These are phyloP conservation scores for Lepisosteus oculatus DNA, from an alignment of 2,113 vertebrate genomes.

Conservation along the genomic window DNA sequence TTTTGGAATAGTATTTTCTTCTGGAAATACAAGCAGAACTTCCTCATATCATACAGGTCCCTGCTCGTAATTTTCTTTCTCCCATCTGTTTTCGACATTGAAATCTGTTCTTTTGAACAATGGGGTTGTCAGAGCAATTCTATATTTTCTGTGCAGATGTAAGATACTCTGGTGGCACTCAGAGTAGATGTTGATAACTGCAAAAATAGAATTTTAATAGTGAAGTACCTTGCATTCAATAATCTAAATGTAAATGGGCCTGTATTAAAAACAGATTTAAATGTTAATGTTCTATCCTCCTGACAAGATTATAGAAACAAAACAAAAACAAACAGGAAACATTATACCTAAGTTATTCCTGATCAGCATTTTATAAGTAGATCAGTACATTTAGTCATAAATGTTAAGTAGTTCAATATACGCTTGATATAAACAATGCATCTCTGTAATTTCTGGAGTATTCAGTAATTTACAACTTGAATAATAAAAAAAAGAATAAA, in stretches of 20 bases:
- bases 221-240: slow-evolving; percentile 7
- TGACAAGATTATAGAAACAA: not conserved
- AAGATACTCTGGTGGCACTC: not conserved
- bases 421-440: not conserved
- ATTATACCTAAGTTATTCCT: no score
- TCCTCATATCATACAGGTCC: no score
- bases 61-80: no score
- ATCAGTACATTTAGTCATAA: slow-evolving; percentile 3
- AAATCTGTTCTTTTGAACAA: not conserved
- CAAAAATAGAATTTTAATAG: not conserved
- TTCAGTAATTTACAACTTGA: no score
- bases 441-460: no score
- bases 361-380: not conserved
- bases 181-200: no score
- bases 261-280: slow-evolving; percentile 23
- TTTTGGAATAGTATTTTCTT: no score
- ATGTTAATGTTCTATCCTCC: slow-evolving; percentile 17
- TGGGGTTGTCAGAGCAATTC: slow-evolving; percentile 2
- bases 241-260: slow-evolving; percentile 28
- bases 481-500: no score
- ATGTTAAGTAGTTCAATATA: not conserved
- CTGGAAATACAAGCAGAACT: no score
- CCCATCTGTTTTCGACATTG: no score
- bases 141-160: not conserved
- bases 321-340: no score